These are phyloP conservation scores for Vanessa tameamea DNA, from an alignment of 1,140 invertebrate species.

Conservation along the genomic window DNA sequence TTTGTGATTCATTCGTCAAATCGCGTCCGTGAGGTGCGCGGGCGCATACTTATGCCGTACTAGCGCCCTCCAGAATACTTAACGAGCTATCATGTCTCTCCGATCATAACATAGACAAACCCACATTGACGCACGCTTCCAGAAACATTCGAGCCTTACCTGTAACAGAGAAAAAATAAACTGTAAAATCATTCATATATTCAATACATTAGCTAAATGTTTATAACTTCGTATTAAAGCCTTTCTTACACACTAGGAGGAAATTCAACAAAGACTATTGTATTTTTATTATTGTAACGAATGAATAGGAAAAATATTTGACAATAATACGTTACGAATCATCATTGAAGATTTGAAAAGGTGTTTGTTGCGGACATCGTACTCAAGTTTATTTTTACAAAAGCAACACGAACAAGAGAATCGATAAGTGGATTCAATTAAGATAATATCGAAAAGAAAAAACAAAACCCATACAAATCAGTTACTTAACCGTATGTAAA, in stretches of 20 bases:
- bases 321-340: background rate
- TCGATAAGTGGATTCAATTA: conserved; percentile 32
- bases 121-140: conserved; percentile 40
- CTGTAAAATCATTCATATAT: conserved; percentile 14
- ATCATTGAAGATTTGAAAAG: background rate
- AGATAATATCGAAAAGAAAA: conserved; percentile 26
- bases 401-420: conserved; percentile 15
- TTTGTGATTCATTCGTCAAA: conserved; percentile 72
- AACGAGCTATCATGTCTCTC: conserved; percentile 19
- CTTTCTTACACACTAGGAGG: background rate
- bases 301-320: background rate
- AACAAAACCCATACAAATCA: conserved; percentile 17
- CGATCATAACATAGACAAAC: conserved; percentile 33
- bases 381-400: background rate
- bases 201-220: background rate
- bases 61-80: conserved; percentile 43
- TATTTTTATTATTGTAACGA: background rate
- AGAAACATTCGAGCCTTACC: conserved; percentile 48
- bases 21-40: conserved; percentile 64
- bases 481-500: conserved; percentile 34
- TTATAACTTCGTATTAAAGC: no score
- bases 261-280: background rate
- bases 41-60: conserved; percentile 69
- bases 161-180: conserved; percentile 51
- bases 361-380: background rate